These are phyloP conservation scores for Artibeus lituratus DNA, from an alignment of 2,797 vertebrate genomes.

Conservation along the genomic window DNA sequence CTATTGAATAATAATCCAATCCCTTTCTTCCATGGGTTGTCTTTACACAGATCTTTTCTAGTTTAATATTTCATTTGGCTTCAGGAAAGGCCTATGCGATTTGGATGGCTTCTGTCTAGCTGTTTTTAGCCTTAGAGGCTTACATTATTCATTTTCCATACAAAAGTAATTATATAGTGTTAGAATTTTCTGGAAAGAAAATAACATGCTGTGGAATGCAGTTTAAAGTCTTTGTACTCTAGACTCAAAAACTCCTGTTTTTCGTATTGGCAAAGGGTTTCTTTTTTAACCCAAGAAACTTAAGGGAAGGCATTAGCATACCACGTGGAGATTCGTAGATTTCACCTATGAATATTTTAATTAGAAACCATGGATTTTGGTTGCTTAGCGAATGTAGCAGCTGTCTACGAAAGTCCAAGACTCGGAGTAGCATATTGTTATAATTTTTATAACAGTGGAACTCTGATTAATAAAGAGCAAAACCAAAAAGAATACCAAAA, in stretches of 20 bases:
- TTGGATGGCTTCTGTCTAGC: conserved; percentile 17
- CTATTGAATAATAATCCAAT: conserved; percentile 14
- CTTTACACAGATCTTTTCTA: conserved; percentile 52
- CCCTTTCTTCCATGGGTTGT: neutral
- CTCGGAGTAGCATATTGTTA: conserved; percentile 10
- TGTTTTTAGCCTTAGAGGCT: conserved; percentile 25
- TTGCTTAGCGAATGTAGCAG: neutral
- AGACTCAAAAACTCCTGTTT: neutral
- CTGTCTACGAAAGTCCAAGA: conserved; percentile 38
- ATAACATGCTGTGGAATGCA: conserved; percentile 37
- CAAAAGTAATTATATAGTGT: conserved; percentile 66
- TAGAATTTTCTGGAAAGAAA: conserved; percentile 77
- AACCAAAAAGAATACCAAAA: conserved; percentile 9
- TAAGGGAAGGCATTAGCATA: conserved; percentile 27
- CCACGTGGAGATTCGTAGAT: conserved; percentile 15
- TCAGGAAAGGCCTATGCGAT: conserved; percentile 71
- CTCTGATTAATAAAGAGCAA: conserved; percentile 65
- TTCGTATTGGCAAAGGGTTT: neutral
- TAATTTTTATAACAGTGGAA: conserved; percentile 29
- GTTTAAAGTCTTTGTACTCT: conserved; percentile 48
- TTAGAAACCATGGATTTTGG: conserved; percentile 35
- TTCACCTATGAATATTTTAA: conserved; percentile 71
- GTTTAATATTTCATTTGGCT: conserved; percentile 51
- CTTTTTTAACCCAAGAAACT: conserved; percentile 43
- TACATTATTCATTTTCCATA: conserved; percentile 60